phyloP scores from a whole-genome alignment of 2,113 vertebrate species.

The Chunga burmeisteri region DNA sequence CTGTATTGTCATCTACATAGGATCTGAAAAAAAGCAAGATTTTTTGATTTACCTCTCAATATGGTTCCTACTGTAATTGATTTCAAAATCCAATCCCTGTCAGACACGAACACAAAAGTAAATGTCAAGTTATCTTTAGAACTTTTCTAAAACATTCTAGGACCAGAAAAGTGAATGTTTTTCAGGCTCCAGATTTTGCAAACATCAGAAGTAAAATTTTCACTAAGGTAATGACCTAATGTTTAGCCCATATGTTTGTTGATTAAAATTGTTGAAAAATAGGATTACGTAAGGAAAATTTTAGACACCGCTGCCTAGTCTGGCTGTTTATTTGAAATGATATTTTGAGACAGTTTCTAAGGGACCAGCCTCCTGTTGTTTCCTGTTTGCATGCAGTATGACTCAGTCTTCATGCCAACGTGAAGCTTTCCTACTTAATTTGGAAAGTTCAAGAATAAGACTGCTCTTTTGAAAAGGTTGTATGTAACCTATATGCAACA shows the following conservation, averaged over 20 bases:
- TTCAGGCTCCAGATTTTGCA: not conserved
- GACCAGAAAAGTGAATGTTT: not conserved
- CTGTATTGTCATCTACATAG: not conserved
- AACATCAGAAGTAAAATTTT: slow-evolving; percentile 24
- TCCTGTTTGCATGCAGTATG: slow-evolving; percentile 60
- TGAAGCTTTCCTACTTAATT: slow-evolving; percentile 25
- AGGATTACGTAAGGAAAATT: slow-evolving; percentile 8
- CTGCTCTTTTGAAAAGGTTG: not conserved
- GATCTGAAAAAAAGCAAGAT: not conserved
- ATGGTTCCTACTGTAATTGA: not conserved
- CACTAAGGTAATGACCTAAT: not conserved
- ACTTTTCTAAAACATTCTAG: not conserved
- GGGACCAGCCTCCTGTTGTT: slow-evolving; percentile 51
- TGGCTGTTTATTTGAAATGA: slow-evolving; percentile 27
- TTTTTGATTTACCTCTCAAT: not conserved
- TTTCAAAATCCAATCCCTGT: not conserved
- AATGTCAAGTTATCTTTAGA: slow-evolving; percentile 50
- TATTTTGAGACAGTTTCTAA: slow-evolving; percentile 60
- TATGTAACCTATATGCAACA: not conserved
- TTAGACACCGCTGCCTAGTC: not conserved
- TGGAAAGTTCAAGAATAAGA: slow-evolving; percentile 18
- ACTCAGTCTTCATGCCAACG: slow-evolving; percentile 46
- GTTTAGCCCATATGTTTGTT: slow-evolving; percentile 8
- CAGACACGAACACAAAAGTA: not conserved
- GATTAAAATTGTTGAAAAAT: slow-evolving; percentile 26